Evolutionary conservation across 1,140 invertebrate species (phyloP).

Genomic region (Megalopta genalis): DNA sequence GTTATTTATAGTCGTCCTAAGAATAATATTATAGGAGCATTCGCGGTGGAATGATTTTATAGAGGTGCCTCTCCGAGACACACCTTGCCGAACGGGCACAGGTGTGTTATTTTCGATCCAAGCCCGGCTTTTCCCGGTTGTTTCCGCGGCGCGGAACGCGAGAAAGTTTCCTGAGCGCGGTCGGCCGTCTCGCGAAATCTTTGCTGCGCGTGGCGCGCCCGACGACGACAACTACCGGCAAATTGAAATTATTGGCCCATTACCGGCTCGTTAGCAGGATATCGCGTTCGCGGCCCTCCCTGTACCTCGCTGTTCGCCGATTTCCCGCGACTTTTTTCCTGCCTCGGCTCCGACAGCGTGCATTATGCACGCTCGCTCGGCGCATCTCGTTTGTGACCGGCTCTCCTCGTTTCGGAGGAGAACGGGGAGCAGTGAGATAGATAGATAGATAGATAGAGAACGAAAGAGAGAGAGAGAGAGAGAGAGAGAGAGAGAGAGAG

Average conservation of each 20-base stretch:
- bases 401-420: slow-evolving; percentile 2
- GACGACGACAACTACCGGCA: slow-evolving; percentile 6
- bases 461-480: background rate
- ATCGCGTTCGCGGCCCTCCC: slow-evolving; percentile 52
- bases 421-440: too few species aligned
- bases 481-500: background rate
- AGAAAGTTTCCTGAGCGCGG: too few species aligned
- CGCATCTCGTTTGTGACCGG: slow-evolving; percentile 3
- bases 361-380: background rate
- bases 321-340: slow-evolving; percentile 32
- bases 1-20: slow-evolving; percentile 13
- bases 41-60: slow-evolving; percentile 22
- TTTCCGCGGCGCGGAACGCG: too few species aligned
- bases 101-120: slow-evolving; percentile 14
- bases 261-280: slow-evolving; percentile 68
- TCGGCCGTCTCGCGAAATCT: background rate
- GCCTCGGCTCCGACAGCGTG: slow-evolving; percentile 10
- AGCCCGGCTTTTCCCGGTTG: too few species aligned
- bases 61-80: background rate
- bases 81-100: background rate
- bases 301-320: slow-evolving; percentile 44
- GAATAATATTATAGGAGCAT: slow-evolving; percentile 7
- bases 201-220: slow-evolving; percentile 1
- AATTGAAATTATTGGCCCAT: slow-evolving; percentile 71
- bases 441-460: too few species aligned